Base-by-base conservation (phyloP, 2,888 invertebrate genomes). In the Drosophila neotestacea region DNA sequence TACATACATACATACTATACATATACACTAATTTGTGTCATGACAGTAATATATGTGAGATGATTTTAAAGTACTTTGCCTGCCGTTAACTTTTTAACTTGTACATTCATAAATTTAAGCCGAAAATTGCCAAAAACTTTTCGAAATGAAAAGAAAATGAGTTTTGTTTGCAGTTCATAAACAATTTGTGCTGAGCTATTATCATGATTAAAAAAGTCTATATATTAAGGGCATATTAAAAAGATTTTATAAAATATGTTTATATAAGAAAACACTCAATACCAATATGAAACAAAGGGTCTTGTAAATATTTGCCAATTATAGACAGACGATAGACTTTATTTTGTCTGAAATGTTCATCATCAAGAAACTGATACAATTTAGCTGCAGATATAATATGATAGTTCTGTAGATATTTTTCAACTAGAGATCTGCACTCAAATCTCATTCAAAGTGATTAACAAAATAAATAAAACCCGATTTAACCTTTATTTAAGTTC, bases 21-120 rank as follows among this genome's bases (percentile, higher is more conserved):
- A 67, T n/a, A 46, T 13, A 41, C 47, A 39, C 28, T 59, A 58
- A 62, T 63, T 70, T 63, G 55, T 64, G 50, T 50, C 42, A 64
- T 59, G 42, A 50, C 63, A 36, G 22, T 59, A 36, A 47, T 28
- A 32, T 54, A n/a, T 48, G 28, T 48, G 50, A 39, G 41, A 32
- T 16, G 13, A 61, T 47, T 68, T 68, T 38, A n/a, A 61, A 48
- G 47, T 16, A 41, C 11, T 52, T 30, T 28, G 7, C 7, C 9
- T 64, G 39, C 52, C 39, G 39, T 39, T 30, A n/a, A 30, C 48
- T 44, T 42, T 2, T 4, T 1, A 16, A 28, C 11, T 27, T 4
- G 11, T 27, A 11, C 16, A 11, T 9, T n/a, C 32, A 38, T 28
- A 54, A 54, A 38, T 42, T 55, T 28, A 32, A 42, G 10, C 16